phyloP scores from a whole-genome alignment of 2,888 invertebrate genomes.

The Acanthoscelides obtectus region DNA sequence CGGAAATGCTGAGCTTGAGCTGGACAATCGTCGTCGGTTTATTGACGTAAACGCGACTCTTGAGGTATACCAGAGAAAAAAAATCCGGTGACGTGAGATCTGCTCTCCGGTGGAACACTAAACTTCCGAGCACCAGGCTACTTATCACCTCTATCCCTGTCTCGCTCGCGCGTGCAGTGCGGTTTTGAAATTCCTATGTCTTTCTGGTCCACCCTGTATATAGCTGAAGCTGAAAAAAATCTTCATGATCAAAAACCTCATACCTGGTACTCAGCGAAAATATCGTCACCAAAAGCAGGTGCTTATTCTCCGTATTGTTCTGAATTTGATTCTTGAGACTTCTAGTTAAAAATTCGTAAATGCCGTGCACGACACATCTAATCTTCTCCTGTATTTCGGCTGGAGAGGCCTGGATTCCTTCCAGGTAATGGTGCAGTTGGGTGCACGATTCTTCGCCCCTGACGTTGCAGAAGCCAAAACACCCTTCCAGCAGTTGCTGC shows the following conservation, averaged over 20 bases:
- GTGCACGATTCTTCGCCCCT: conserved; percentile 42
- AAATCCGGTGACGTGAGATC: too few species aligned
- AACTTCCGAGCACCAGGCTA: too few species aligned
- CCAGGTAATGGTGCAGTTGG: conserved; percentile 54
- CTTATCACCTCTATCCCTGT: too few species aligned
- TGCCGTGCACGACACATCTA: conserved; percentile 51
- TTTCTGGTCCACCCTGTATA: too few species aligned
- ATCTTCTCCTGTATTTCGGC: conserved; percentile 51
- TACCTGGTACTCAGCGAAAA: conserved; percentile 53
- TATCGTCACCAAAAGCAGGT: conserved; percentile 50
- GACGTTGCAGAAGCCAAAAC: conserved; percentile 49
- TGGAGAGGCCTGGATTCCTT: conserved; percentile 53
- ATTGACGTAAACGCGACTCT: too few species aligned
- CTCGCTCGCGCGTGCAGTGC: too few species aligned
- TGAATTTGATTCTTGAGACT: conserved; percentile 43
- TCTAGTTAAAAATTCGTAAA: conserved; percentile 49
- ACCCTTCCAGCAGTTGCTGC: conserved; percentile 53
- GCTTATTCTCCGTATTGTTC: conserved; percentile 37
- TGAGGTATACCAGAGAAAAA: too few species aligned
- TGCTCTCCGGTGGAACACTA: too few species aligned
- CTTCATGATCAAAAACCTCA: neutral
- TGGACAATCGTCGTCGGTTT: too few species aligned
- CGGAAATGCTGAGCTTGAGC: too few species aligned
- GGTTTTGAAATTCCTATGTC: too few species aligned
- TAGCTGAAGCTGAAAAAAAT: too few species aligned